Evolutionary conservation across 2,888 invertebrate species (phyloP).

Genomic region (Hydrotaea diabolus): DNA sequence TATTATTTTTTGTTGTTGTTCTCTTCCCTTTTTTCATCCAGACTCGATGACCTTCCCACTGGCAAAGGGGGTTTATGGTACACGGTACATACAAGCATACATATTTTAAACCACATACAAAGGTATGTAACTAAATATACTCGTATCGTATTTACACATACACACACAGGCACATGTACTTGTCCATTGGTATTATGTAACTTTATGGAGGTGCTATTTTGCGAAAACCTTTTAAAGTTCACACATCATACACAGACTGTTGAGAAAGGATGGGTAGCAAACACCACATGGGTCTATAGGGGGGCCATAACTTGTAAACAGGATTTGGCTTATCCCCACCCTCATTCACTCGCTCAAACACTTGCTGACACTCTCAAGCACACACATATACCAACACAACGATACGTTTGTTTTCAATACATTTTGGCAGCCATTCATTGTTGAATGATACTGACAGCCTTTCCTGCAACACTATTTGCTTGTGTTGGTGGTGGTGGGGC

Average conservation of each 20-base stretch:
- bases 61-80: neutral
- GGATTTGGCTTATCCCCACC: neutral
- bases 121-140: neutral
- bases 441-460: conserved; percentile 39
- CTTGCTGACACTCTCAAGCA: neutral
- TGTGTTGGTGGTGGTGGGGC: neutral
- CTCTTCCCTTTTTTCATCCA: neutral
- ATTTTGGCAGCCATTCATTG: conserved; percentile 32
- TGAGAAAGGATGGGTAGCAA: neutral
- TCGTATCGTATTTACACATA: neutral
- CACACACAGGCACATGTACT: neutral
- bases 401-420: conserved; percentile 1
- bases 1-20: conserved; percentile 11
- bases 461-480: neutral
- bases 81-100: neutral
- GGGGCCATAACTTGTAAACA: no score
- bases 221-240: conserved; percentile 33
- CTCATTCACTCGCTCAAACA: no score
- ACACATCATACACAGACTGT: conserved; percentile 22
- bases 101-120: neutral
- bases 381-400: neutral
- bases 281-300: neutral
- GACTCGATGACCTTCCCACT: conserved; percentile 23
- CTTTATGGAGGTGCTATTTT: conserved; percentile 26
- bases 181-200: neutral